A percentile compares a stretch with the other conserved stretches of the same genome.
phyloP scores from a whole-genome alignment of 2,888 invertebrate genomes.

The Eilema caniola region DNA sequence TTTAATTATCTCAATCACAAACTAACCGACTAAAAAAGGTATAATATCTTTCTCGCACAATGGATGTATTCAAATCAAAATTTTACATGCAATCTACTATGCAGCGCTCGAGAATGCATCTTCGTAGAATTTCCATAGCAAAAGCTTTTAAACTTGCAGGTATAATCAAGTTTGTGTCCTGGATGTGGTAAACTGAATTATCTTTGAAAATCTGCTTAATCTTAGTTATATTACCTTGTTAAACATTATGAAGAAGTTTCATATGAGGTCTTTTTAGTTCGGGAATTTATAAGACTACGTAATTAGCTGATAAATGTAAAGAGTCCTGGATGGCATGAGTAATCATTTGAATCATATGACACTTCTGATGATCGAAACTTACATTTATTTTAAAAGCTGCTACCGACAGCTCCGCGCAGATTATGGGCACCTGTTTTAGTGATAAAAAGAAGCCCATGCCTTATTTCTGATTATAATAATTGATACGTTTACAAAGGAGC shows the following conservation, averaged over 20 bases:
- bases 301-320: not conserved
- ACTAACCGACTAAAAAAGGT: not conserved
- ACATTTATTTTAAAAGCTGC: too few relatives aligned
- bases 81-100: conserved; percentile 69
- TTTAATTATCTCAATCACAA: not conserved
- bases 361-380: too few relatives aligned
- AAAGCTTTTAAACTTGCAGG: conserved; percentile 53
- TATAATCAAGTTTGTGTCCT: conserved; percentile 34
- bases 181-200: conserved; percentile 39
- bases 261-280: not conserved
- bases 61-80: conserved; percentile 60
- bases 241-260: not conserved
- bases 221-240: conserved; percentile 25
- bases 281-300: not conserved
- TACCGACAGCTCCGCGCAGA: too few relatives aligned
- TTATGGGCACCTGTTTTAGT: too few relatives aligned
- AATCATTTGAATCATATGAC: not conserved
- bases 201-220: conserved; percentile 29
- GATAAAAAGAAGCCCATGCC: too few relatives aligned
- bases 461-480: too few relatives aligned
- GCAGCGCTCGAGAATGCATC: conserved; percentile 60
- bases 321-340: not conserved
- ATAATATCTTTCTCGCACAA: not conserved
- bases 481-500: not conserved
- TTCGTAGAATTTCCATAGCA: conserved; percentile 70